These are phyloP conservation scores for Halichoerus grypus DNA, from an alignment of 2,113 vertebrate species.

Conservation along the genomic window DNA sequence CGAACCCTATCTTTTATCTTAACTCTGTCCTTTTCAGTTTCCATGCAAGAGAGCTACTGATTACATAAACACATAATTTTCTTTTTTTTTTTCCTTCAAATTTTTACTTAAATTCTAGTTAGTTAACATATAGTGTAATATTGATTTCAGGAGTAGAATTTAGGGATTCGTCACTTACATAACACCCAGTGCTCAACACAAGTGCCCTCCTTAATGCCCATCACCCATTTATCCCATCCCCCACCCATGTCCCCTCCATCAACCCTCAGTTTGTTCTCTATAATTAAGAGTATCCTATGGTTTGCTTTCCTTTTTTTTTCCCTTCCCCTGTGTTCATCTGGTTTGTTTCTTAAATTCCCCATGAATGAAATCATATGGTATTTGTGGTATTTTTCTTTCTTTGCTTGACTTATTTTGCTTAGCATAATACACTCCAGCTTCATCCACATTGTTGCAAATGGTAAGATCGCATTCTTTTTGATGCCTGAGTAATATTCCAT, in stretches of 20 bases:
- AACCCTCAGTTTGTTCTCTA: not conserved
- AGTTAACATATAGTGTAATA: not conserved
- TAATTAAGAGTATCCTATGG: not conserved
- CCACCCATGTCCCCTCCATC: not conserved
- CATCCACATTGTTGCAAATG: not conserved
- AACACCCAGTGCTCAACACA: not conserved
- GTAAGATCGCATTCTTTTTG: not conserved
- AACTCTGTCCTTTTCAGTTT: not conserved
- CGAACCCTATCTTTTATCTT: not conserved
- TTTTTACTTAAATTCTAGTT: not conserved
- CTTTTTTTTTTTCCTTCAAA: not conserved
- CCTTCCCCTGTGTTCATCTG: not conserved
- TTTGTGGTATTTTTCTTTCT: not conserved
- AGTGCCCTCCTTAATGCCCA: not conserved
- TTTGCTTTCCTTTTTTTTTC: not conserved
- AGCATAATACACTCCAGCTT: not conserved
- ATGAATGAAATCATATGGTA: not conserved
- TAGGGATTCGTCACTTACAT: not conserved
- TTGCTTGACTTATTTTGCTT: not conserved
- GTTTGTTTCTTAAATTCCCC: not conserved
- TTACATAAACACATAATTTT: not conserved
- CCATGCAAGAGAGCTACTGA: not conserved
- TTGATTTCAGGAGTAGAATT: not conserved
- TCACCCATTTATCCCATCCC: not conserved
- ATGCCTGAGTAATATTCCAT: not conserved